Base-by-base conservation (phyloP, 1,140 invertebrate genomes). In the Apis florea region DNA sequence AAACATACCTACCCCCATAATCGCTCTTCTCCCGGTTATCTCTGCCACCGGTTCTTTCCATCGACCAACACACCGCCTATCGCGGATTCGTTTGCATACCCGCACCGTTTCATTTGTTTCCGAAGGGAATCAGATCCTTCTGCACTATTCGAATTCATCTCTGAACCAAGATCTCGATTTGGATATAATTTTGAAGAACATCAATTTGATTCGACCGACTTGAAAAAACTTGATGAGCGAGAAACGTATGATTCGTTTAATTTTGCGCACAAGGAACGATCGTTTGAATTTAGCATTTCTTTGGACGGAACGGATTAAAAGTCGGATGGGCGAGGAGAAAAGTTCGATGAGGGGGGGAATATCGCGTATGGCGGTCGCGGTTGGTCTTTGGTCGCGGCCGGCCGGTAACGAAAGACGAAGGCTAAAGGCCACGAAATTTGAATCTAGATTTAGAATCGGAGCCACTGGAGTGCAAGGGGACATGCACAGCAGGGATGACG, bases 1-100 rank as follows among this genome's bases (percentile, higher is more conserved):
- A 92, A 92, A 92, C 92, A 92, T 91, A 91, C 85, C 88, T 91
- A 90, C 89, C 89, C 79, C 85, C 89, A 89, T 91, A 91, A 92
- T 91, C 87, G 86, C 84, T 79, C 78, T 80, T 78, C 73, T 53
- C 15, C 85, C 82, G 85, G 79, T 85, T 85, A 83, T 85, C 83
- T 84, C 69, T 80, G 83, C 63, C 77, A 75, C 54, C 31, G 53
- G 40, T 61, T n/a, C 61, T 51, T 56, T 21, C 80, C 47, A 74
- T 73, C 73, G 31, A 54, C 49, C 17, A 31, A 26, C 47, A 13
- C 17, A 17, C 31, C 40, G 5, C 8, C 24, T 24, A 15, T 15
- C 26, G 54, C 1, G 8, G 10, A 40, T 4, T 40, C 31, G 31
- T 40, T 40, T 4, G 31, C 31, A 31, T 31, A 31, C 31, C 31